Evolutionary conservation across 1,140 invertebrate species (phyloP), one percentile per base, ranked within the genome.

Genomic region (Glomeris maerens): DNA sequence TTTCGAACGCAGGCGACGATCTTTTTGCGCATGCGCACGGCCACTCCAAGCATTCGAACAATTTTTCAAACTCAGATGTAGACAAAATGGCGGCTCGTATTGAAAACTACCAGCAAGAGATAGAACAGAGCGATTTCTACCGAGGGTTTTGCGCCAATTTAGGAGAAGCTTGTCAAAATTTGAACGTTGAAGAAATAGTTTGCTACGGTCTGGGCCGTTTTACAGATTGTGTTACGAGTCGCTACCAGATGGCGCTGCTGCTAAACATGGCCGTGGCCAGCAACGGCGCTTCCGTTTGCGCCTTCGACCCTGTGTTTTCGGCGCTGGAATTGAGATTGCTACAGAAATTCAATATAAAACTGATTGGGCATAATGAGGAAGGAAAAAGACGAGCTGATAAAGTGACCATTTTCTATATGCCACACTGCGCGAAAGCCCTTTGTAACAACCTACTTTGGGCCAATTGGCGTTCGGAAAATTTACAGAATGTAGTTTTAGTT

Each of bases 381-480:
- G 65, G 62, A 23, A 66, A 66, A 42, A 52, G 64, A 14, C 46
- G 4, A 23, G 52, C 58, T 25, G 23, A 23, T 5, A 27, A 5
- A 21, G 31, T 26, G 14, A 63, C 62, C 2, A 13, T 69, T 26
- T 63, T 64, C 50, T 64, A 60, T 46, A 63, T 68, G 61, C 66
- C 65, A 39, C 67, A 68, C 53, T 68, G 67, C 57, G 62, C 60
- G 14, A 65, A 64, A 45, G 59, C 58, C 20, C 49, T 68, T 22
- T 67, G 64, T 54, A 67, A 69, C 53, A 68, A 67, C 52, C 53
- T 69, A 1, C 47, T 69, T 17, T 66, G 61, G 62, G 58, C 60
- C 21, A 69, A 69, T 57, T 65, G 63, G 64, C 49, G 47, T 23
- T 44, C 44, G 20, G n/a, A 52, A 22, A 39, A 44, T 3, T 56